These are phyloP conservation scores for Papilio polyxenes DNA, from an alignment of 1,140 invertebrate genomes.

Conservation along the genomic window DNA sequence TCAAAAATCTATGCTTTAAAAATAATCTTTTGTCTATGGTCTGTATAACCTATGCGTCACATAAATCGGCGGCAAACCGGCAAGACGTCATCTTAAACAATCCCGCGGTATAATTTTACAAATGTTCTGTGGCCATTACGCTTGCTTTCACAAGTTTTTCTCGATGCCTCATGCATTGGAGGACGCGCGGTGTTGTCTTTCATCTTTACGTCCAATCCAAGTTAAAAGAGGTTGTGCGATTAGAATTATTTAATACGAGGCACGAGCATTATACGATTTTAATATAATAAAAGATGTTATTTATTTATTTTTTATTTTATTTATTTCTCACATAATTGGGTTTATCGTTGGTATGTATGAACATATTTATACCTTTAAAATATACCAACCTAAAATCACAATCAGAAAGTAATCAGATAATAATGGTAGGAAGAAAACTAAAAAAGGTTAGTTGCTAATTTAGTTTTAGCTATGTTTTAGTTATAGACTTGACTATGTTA, in stretches of 20 bases:
- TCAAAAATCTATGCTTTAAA: background rate
- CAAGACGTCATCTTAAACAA: constrained; percentile 63
- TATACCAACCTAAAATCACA: background rate
- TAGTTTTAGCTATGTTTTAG: too few species aligned
- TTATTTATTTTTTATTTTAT: too few species aligned
- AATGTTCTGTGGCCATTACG: constrained; percentile 75
- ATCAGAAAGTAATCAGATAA: too few species aligned
- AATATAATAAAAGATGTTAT: too few species aligned
- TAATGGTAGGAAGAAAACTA: too few species aligned
- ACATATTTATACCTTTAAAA: too few species aligned
- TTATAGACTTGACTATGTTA: too few species aligned
- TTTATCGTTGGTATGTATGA: too few species aligned
- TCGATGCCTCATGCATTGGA: constrained; percentile 65
- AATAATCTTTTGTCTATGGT: constrained; percentile 20
- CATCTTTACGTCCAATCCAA: constrained; percentile 48
- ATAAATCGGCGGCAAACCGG: constrained; percentile 51
- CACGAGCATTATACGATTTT: too few species aligned
- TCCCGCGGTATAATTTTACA: constrained; percentile 73
- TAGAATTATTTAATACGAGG: background rate
- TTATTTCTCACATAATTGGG: too few species aligned
- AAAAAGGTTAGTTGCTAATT: too few species aligned
- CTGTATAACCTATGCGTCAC: constrained; percentile 44
- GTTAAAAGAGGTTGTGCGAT: constrained; percentile 37
- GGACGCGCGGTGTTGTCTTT: constrained; percentile 67
- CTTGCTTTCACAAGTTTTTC: constrained; percentile 74